Percentiles rank a stretch among this genome's conserved stretches.
These are phyloP conservation scores for Salvelinus fontinalis DNA, from an alignment of 2,113 vertebrate species.

Conservation along the genomic window DNA sequence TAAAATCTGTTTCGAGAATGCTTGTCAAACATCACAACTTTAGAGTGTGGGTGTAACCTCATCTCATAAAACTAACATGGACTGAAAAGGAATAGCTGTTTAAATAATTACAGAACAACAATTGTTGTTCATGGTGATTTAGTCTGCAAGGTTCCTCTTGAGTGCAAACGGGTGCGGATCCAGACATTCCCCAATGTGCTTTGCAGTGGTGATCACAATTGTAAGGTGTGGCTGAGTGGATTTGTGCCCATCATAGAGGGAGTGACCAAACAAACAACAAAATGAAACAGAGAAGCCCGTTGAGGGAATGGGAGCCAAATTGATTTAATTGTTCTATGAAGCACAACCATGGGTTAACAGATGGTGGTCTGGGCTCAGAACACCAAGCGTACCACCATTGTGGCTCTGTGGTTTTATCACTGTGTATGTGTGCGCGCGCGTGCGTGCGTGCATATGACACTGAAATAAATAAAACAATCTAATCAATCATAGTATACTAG, in stretches of 20 bases:
- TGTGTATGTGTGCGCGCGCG: not conserved
- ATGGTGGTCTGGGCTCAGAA: not conserved
- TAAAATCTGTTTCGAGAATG: slow-evolving; percentile 24
- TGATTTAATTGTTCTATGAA: not conserved
- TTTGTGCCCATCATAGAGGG: not conserved
- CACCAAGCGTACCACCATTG: too few relatives aligned
- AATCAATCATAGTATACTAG: too few relatives aligned
- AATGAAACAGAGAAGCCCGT: not conserved
- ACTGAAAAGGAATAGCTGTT: too few relatives aligned
- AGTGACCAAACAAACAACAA: not conserved
- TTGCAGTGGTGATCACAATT: not conserved
- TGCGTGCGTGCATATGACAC: not conserved
- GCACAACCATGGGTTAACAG: not conserved
- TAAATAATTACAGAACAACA: too few relatives aligned
- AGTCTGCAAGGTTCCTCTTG: too few relatives aligned
- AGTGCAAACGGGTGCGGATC: not conserved
- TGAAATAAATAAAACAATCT: too few relatives aligned
- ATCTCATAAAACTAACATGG: not conserved
- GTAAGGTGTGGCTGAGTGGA: not conserved
- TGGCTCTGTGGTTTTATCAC: too few relatives aligned
- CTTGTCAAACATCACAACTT: slow-evolving; percentile 28
- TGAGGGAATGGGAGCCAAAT: not conserved
- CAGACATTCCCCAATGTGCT: not conserved
- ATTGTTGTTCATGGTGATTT: too few relatives aligned
- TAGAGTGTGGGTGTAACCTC: not conserved